Evolutionary conservation across 1,140 invertebrate genomes (phyloP).

Genomic region (Frieseomelitta varia): DNA sequence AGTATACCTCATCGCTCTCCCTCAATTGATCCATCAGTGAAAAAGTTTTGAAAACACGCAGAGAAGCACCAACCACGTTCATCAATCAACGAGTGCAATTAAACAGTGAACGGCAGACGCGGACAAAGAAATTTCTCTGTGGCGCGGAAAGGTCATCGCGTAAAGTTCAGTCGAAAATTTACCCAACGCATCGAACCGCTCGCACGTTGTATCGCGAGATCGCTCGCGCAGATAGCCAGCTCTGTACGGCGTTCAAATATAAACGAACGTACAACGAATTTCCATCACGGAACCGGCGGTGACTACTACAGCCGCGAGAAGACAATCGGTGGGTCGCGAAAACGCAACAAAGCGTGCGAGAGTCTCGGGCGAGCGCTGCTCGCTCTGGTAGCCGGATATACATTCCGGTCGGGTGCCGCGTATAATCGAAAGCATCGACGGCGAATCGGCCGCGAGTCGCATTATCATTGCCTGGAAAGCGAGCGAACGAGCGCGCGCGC

Average conservation of each 20-base stretch:
- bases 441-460: conserved; percentile 54
- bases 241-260: neutral
- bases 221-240: neutral
- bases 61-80: neutral
- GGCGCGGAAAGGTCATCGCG: neutral
- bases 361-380: neutral
- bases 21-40: neutral
- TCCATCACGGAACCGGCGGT: conserved; percentile 11
- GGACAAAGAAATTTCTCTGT: conserved; percentile 19
- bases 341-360: conserved; percentile 4
- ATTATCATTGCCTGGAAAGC: conserved; percentile 67
- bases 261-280: conserved; percentile 14
- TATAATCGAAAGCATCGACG: conserved; percentile 59
- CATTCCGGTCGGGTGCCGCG: conserved; percentile 13
- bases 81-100: neutral
- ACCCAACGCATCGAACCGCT: neutral
- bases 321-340: conserved; percentile 26
- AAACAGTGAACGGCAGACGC: neutral
- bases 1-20: neutral
- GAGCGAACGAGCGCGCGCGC: neutral
- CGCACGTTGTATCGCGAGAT: neutral
- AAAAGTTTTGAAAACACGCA: neutral
- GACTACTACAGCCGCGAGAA: neutral
- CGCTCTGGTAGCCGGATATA: conserved; percentile 29
- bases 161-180: conserved; percentile 23